Evolutionary conservation across 2,113 vertebrate genomes (phyloP).

Genomic region (Microcebus griseorufus): DNA sequence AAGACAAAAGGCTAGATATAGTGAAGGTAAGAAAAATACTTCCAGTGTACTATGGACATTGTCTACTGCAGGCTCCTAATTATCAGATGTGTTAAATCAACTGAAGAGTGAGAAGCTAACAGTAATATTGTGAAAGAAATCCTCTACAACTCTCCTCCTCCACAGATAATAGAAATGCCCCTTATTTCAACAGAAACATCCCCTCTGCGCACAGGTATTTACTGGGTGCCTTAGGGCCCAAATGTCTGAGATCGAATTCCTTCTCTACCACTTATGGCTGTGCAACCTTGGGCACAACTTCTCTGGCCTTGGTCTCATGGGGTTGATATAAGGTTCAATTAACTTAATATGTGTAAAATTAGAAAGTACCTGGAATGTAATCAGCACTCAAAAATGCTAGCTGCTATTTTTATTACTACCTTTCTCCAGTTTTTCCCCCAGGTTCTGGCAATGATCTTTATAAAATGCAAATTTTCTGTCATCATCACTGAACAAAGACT

Average conservation of each 20-base stretch:
- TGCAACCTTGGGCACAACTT: background rate
- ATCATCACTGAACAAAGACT: background rate
- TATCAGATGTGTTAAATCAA: background rate
- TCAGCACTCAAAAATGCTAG: background rate
- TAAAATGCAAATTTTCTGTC: background rate
- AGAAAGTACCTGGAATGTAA: background rate
- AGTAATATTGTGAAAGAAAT: background rate
- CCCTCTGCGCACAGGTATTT: background rate
- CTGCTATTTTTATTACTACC: background rate
- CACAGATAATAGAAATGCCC: background rate
- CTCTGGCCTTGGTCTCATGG: background rate
- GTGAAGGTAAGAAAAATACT: background rate
- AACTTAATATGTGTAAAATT: background rate
- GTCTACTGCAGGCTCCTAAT: background rate
- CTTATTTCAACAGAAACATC: background rate
- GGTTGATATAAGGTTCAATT: background rate
- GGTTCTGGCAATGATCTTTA: background rate
- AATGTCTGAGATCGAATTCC: background rate
- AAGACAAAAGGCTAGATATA: background rate
- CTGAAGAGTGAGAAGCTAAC: background rate
- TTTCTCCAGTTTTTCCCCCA: background rate
- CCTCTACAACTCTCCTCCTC: background rate
- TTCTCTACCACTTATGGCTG: background rate
- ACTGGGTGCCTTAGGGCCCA: background rate
- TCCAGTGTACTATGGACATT: background rate